Evolutionary conservation across 2,888 invertebrate species (phyloP), one percentile per base, ranked within the genome.

Genomic region (Caenorhabditis macrosperma): DNA sequence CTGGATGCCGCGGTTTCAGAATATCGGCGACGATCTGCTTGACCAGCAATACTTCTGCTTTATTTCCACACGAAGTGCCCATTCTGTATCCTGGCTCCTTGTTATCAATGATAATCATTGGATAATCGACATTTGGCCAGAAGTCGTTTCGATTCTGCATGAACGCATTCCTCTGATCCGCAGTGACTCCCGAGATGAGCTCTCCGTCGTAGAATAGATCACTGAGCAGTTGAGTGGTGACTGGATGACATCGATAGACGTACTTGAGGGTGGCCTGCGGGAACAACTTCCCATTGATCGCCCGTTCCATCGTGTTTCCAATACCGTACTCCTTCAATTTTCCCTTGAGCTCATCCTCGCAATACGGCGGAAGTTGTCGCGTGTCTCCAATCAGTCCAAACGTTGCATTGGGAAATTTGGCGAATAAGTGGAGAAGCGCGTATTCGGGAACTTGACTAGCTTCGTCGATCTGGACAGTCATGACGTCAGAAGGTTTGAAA

Each of bases 381-480:
- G 46, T 54, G 38, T 71, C 71, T 20, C 71, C 71, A 35, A 71
- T 38, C 3, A 38, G 38, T 38, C 38, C 38, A 12, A 38, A 38
- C 12, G 12, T 12, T 5, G 38, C 38, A 12, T 38, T 12, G 2
- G 38, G 38, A 15, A 38, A 38, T 12, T 12, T 5, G 12, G 9
- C 9, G 6, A 38, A 15, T 12, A 38, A 15, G 12, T 59, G 46
- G 12, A 68, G 7, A 2, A 71, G 20, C 6, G 61, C 63, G 46
- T 63, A 71, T 12, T 71, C 71, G 4, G 71, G 61, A 1, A 71
- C 44, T n/a, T 71, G 71, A 26, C 55, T 55, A 3, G 71, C 71
- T 38, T 71, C 71, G 46, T 71, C 71, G 46, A 71, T 63, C 28
- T 71, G 71, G 1, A 71, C 54, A n/a, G 71, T n/a, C n/a, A n/a